Evolutionary conservation across 2,113 vertebrate species (phyloP).

Genomic region (Sander vitreus): DNA sequence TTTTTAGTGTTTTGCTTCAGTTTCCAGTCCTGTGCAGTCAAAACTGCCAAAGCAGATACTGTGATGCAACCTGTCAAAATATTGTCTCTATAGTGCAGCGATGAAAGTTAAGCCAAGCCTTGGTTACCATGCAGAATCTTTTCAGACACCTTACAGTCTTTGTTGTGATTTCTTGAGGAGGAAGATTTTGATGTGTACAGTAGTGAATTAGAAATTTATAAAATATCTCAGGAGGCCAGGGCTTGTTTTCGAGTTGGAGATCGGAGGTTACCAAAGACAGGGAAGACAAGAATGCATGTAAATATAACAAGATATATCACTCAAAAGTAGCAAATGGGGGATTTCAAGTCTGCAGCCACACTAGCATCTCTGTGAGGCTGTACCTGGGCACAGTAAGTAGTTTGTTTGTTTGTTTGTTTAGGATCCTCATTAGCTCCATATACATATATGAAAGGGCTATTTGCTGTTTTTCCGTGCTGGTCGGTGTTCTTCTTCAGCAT

Average conservation of each 20-base stretch:
- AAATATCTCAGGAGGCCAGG: constrained; percentile 5
- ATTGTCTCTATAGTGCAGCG: constrained; percentile 3
- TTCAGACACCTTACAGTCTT: constrained; percentile 38
- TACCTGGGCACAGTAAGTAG: background rate
- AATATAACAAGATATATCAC: background rate
- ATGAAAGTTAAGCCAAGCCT: constrained; percentile 43
- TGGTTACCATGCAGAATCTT: constrained; percentile 32
- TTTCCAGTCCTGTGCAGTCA: constrained; percentile 39
- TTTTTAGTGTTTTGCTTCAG: constrained; percentile 37
- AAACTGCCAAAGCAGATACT: constrained; percentile 21
- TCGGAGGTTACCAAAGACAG: background rate
- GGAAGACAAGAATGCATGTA: background rate
- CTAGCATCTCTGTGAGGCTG: background rate
- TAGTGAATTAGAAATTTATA: background rate
- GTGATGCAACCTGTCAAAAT: constrained; percentile 45
- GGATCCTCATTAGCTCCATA: too few relatives aligned
- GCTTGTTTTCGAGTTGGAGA: background rate
- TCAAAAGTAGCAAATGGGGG: background rate
- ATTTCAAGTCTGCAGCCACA: background rate
- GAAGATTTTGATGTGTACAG: constrained; percentile 27
- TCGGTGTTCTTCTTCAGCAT: too few relatives aligned
- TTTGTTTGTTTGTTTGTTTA: too few relatives aligned
- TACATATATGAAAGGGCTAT: too few relatives aligned
- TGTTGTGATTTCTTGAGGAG: constrained; percentile 43
- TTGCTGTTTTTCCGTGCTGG: too few relatives aligned